Evolutionary conservation across 35 echinoderm and acorn worm genomes (phyloP).

Genomic region (Lytechinus variegatus): DNA sequence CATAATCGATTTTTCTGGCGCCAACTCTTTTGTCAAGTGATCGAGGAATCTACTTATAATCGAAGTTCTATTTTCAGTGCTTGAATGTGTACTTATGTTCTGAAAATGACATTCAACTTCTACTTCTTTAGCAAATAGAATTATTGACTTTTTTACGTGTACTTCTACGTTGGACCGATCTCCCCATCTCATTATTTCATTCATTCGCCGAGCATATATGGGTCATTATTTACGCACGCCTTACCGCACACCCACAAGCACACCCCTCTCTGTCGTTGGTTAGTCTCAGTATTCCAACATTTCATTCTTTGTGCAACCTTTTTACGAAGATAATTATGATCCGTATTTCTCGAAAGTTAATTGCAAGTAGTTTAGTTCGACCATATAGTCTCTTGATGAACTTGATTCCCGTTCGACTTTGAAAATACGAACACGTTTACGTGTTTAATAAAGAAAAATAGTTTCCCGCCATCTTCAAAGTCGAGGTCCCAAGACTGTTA

Average conservation of each 20-base stretch:
- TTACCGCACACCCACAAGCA: slow-evolving; percentile 2
- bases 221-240: slow-evolving; percentile 16
- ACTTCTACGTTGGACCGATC: not conserved
- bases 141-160: not conserved
- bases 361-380: not conserved
- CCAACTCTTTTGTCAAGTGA: not conserved
- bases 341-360: not conserved
- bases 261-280: not conserved
- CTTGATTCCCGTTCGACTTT: not conserved
- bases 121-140: not conserved
- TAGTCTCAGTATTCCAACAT: not conserved
- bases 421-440: not conserved
- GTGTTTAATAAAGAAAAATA: not conserved
- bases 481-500: not conserved
- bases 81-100: not conserved
- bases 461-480: not conserved
- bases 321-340: not conserved
- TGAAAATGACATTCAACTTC: not conserved
- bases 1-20: not conserved
- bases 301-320: not conserved
- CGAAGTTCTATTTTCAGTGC: not conserved
- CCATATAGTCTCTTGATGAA: not conserved
- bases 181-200: slow-evolving; percentile 9
- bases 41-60: not conserved
- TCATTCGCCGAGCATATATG: not conserved